Base-by-base conservation (phyloP, 2,797 vertebrate species). In the Pseudopleuronectes americanus region DNA sequence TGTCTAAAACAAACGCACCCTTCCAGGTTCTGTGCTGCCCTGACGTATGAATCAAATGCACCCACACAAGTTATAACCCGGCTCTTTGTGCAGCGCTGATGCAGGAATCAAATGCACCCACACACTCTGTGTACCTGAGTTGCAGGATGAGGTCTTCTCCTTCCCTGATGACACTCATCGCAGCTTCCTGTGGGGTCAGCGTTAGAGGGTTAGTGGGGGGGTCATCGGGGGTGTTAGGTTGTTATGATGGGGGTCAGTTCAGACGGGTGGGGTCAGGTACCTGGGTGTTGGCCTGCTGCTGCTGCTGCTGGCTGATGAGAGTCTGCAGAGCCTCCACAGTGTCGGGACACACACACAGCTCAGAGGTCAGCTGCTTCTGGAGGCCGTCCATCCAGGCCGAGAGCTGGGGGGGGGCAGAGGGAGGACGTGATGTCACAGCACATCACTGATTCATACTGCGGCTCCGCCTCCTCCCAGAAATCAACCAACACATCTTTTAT, bases 61-160 rank as follows among this genome's bases (percentile, higher is more conserved):
- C 47, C 52, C 23, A 10, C 38, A 28, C 6, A 28, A 1, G 23
- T 12, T 3, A 17, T 12, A 4, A 14, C 21, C 47, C 24, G 22
- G 31, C 21, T 16, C 3, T 21, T 22, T 4, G 24, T 36, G 59
- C 64, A 56, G 53, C 6, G n/a, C 3, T 21, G 53, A 26, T 43
- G 22, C n/a, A 8, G 26, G 17, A 81, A 69, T 62, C 71, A 49
- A 74, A 41, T 60, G 1, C 74, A 55, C 63, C 74, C 68, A 16
- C 41, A 1, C 49, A 12, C 61, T 54, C n/a, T 24, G 48, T 6
- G 71, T 91, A 99, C 98, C 98, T 97, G 94, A 99, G 96, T 88
- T 99, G 98, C 76, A 99, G 96, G 89, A 99, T 99, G 87, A 99
- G 96, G 90, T 99, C 98, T 90, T 99, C 98, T 75, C 98, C 98